These are phyloP conservation scores for Anastrepha obliqua DNA, from an alignment of 1,140 invertebrate species.

Conservation along the genomic window DNA sequence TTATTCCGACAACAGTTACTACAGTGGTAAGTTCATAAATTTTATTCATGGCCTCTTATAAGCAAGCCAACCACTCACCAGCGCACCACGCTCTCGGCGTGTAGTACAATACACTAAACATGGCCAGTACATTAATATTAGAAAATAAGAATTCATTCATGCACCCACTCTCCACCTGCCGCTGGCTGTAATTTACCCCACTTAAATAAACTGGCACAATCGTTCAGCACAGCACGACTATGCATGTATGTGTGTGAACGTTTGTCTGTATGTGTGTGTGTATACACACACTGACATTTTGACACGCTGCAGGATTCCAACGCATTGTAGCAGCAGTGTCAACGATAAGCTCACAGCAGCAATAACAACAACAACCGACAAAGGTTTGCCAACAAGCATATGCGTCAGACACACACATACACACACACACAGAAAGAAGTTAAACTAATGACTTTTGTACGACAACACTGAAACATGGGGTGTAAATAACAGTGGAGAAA, in stretches of 20 bases:
- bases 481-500: background rate
- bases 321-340: background rate
- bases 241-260: too few species aligned
- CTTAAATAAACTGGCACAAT: background rate
- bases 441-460: background rate
- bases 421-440: background rate
- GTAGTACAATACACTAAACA: background rate
- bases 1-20: constrained; percentile 72
- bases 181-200: background rate
- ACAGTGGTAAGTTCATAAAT: constrained; percentile 66
- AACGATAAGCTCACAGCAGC: constrained; percentile 5
- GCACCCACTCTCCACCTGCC: background rate
- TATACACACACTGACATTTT: background rate
- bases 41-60: background rate
- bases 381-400: background rate
- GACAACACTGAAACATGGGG: background rate
- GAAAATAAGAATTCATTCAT: background rate
- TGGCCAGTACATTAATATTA: background rate
- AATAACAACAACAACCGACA: background rate
- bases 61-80: background rate
- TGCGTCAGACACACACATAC: background rate
- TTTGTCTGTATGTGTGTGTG: background rate
- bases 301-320: background rate
- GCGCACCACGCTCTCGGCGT: background rate
- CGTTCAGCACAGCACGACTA: too few species aligned